Percentiles rank a stretch among this genome's conserved stretches.
Conservation (phyloP, 2,888 invertebrate genomes). For the Zelleria hepariella region DNA sequence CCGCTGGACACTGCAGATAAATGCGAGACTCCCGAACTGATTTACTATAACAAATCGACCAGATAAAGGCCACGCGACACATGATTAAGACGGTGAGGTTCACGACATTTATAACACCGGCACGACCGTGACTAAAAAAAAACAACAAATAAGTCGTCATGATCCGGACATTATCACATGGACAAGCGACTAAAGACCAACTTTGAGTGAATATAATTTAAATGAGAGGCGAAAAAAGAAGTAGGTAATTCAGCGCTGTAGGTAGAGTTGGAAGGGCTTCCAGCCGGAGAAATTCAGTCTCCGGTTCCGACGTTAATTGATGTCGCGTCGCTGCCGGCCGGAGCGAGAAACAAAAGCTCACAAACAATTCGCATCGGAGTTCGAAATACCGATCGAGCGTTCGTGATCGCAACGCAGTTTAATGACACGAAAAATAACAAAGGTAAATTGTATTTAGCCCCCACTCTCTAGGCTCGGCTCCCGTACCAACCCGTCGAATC, state of each 20-base stretch:
- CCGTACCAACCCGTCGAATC: conserved; percentile 52
- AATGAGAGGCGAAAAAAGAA: conserved; percentile 35
- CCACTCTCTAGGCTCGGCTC: conserved; percentile 54
- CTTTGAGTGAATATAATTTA: not conserved
- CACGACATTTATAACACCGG: not conserved
- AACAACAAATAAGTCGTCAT: not conserved
- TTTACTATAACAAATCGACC: not conserved
- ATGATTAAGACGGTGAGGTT: not conserved
- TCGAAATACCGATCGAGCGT: conserved; percentile 68
- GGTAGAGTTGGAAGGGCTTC: conserved; percentile 39
- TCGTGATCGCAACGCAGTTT: conserved; percentile 70
- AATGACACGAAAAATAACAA: conserved; percentile 73
- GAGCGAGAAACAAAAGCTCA: conserved; percentile 68
- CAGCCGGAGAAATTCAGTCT: conserved; percentile 57
- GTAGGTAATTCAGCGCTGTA: conserved; percentile 39
- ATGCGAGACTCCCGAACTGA: conserved; percentile 34
- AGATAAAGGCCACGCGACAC: not conserved
- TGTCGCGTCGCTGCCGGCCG: conserved; percentile 59
- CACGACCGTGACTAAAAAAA: not conserved
- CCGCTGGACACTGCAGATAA: conserved; percentile 44
- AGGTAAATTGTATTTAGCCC: conserved; percentile 72
- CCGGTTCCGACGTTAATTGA: conserved; percentile 66
- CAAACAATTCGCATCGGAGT: conserved; percentile 70
- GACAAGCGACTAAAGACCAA: not conserved
- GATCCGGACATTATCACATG: not conserved